Conservation (phyloP, 2,113 vertebrate species). For the Phodopus roborovskii region DNA sequence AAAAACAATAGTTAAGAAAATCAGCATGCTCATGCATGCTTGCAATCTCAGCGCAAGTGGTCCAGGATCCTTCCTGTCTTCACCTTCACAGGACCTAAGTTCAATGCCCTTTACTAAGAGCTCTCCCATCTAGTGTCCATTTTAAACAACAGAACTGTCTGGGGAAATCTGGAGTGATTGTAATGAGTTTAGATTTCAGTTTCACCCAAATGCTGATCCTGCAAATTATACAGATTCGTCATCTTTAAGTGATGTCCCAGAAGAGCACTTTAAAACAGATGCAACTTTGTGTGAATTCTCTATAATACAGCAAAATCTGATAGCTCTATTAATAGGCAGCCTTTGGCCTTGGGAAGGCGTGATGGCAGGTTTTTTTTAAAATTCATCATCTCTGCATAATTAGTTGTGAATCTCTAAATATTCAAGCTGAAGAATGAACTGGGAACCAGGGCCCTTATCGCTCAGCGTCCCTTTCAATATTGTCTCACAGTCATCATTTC, state of each 20-base stretch:
- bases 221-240: constrained; percentile 66
- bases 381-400: constrained; percentile 79
- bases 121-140: constrained; percentile 58
- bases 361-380: constrained; percentile 70
- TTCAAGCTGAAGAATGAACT: constrained; percentile 70
- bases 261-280: constrained; percentile 79
- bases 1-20: neutral
- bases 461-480: constrained; percentile 59
- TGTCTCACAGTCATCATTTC: constrained; percentile 58
- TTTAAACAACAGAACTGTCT: constrained; percentile 71
- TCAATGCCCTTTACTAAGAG: neutral
- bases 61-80: neutral
- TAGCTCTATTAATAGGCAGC: constrained; percentile 79
- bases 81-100: neutral
- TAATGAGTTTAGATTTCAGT: constrained; percentile 68
- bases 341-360: constrained; percentile 76
- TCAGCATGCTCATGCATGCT: neutral
- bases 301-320: constrained; percentile 78
- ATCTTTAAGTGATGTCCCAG: constrained; percentile 70
- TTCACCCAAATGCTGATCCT: constrained; percentile 72
- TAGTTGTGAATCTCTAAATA: constrained; percentile 76
- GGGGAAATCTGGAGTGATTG: constrained; percentile 36
- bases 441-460: constrained; percentile 62
- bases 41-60: neutral
- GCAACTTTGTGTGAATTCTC: constrained; percentile 71